Percentiles rank a stretch among this genome's conserved stretches.
phyloP scores from a whole-genome alignment of 2,113 vertebrate genomes.

The Archilochus colubris region DNA sequence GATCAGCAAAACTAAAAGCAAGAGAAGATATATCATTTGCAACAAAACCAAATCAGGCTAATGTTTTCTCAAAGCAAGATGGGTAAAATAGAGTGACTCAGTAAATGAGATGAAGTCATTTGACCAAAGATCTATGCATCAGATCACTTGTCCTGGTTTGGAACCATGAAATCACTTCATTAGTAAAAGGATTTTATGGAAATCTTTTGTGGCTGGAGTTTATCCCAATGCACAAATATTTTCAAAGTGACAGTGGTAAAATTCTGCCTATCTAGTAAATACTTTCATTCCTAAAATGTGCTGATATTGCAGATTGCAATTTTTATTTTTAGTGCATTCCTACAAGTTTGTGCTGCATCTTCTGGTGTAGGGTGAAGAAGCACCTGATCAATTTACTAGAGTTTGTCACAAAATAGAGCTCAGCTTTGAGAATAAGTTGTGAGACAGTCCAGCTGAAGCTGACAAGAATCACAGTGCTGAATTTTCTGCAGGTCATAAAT shows the following conservation, averaged over 20 bases:
- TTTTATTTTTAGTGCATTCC: not conserved
- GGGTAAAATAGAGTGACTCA: not conserved
- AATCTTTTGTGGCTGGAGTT: not conserved
- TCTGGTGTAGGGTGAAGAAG: not conserved
- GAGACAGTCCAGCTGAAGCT: not conserved
- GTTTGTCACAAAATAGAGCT: not conserved
- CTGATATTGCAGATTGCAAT: not conserved
- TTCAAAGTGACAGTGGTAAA: not conserved
- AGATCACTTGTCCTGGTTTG: not conserved
- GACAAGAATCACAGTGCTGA: not conserved
- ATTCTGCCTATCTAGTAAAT: not conserved
- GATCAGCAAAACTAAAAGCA: constrained; percentile 55
- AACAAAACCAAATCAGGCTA: constrained; percentile 57
- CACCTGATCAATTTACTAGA: not conserved
- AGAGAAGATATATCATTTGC: constrained; percentile 26
- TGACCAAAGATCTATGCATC: not conserved
- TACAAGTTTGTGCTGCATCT: not conserved
- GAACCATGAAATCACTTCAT: not conserved
- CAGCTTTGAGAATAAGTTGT: not conserved
- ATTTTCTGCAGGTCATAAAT: not conserved
- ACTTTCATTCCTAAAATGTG: not conserved
- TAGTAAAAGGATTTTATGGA: not conserved
- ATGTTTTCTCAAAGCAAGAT: constrained; percentile 28
- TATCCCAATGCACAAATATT: not conserved
- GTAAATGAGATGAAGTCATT: constrained; percentile 17